These are phyloP conservation scores for Ophion costatus DNA, from an alignment of 2,888 invertebrate species.

Conservation along the genomic window DNA sequence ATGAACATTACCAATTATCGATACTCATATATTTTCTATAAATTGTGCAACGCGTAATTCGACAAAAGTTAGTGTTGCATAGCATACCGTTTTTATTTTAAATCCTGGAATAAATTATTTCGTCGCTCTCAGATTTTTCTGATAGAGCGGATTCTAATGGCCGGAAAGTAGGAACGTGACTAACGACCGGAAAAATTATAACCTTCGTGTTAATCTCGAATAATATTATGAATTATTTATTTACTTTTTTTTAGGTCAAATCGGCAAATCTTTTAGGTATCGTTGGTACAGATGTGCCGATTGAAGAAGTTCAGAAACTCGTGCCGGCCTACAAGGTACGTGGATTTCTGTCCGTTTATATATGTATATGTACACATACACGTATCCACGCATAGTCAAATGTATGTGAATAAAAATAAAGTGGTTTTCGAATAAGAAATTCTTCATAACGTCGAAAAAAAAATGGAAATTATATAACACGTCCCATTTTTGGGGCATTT, in stretches of 20 bases:
- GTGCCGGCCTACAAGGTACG: constrained; percentile 96
- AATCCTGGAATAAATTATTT: neutral
- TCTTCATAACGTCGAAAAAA: constrained; percentile 1
- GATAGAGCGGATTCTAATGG: neutral
- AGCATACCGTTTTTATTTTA: no score
- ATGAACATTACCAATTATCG: no score
- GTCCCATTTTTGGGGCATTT: constrained; percentile 66
- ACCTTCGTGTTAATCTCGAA: neutral
- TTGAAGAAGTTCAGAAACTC: constrained; percentile 97
- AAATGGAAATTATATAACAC: neutral
- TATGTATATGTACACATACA: no score
- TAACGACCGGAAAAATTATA: neutral
- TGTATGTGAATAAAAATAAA: no score
- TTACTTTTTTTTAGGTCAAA: constrained; percentile 86
- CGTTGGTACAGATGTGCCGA: constrained; percentile 98
- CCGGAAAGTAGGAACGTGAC: no score
- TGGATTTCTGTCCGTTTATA: neutral
- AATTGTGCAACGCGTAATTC: no score
- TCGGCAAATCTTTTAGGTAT: constrained; percentile 97
- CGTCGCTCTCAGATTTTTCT: neutral
- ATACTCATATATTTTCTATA: no score
- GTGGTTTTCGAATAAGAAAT: neutral
- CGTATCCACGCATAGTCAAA: no score
- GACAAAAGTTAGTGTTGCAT: no score
- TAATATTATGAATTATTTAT: constrained; percentile 9